These are phyloP conservation scores for Drosophila borborema DNA, from an alignment of 2,888 invertebrate species.

Conservation along the genomic window DNA sequence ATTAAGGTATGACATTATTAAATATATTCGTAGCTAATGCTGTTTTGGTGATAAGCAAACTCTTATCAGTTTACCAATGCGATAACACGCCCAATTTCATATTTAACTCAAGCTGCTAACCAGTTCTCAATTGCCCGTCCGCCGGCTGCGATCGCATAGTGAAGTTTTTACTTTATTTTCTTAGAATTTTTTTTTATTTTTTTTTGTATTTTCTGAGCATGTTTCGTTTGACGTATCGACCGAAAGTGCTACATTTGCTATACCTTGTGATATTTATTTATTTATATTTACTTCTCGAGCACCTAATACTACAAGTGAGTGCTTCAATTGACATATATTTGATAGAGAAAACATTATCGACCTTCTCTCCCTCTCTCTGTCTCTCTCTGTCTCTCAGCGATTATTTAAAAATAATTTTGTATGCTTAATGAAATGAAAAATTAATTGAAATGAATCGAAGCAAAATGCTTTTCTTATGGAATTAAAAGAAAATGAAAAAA, in stretches of 20 bases:
- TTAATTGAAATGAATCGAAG: slow-evolving; percentile 50
- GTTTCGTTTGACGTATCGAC: slow-evolving; percentile 35
- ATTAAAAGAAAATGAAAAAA: slow-evolving; percentile 9
- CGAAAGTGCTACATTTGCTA: slow-evolving; percentile 17
- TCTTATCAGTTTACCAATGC: slow-evolving; percentile 22
- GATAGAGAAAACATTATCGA: not conserved
- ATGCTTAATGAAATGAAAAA: slow-evolving; percentile 66
- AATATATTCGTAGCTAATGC: slow-evolving; percentile 2
- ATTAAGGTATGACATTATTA: slow-evolving; percentile 7
- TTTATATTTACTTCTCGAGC: slow-evolving; percentile 33
- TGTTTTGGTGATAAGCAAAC: slow-evolving; percentile 29
- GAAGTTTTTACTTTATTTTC: not conserved
- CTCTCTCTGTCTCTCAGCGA: not conserved
- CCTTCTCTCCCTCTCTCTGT: not conserved
- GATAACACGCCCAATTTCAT: slow-evolving; percentile 22
- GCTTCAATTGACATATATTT: not conserved
- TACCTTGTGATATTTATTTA: slow-evolving; percentile 39
- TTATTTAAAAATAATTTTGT: slow-evolving; percentile 3
- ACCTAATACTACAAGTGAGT: slow-evolving; percentile 45
- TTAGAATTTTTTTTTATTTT: not conserved
- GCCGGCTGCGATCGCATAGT: slow-evolving; percentile 1
- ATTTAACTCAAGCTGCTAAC: not conserved
- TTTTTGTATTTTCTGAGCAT: slow-evolving; percentile 6
- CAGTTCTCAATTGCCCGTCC: slow-evolving; percentile 31
- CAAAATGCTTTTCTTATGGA: slow-evolving; percentile 21